Evolutionary conservation across 2,113 vertebrate genomes (phyloP), one percentile per base, ranked within the genome.

Genomic region (Hepsetus odoe): DNA sequence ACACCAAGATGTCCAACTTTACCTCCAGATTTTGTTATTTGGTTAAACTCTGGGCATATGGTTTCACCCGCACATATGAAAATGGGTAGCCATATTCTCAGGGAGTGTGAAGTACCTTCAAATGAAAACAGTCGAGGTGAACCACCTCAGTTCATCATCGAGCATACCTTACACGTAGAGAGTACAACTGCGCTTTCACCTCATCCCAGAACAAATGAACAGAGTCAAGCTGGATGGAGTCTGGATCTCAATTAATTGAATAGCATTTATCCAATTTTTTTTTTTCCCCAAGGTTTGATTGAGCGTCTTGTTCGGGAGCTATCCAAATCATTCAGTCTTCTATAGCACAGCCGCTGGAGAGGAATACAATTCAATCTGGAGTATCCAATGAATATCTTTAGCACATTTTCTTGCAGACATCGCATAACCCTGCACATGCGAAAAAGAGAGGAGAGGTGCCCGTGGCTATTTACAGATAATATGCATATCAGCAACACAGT

Each of bases 341-440:
- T 58, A 46, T 84, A 73, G 58, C 76, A 74, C 73, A 76, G 49
- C 33, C 49, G 8, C 33, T 83, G 58, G 79, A 77, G 76, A 84
- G 76, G 26, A 70, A 4, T 59, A 51, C 62, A 56, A 75, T 53
- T 76, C 80, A 64, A 46, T 82, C 82, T 74, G 58, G 61, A 79
- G 72, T 76, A 77, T 80, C 64, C 72, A 72, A 81, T 87, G 80
- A 87, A 90, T 85, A 85, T 84, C 72, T 83, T 77, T 83, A 83
- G 70, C 83, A 69, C 55, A 82, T 82, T 76, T 64, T 80, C 79
- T 76, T 85, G 70, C 51, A 74, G 40, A n/a, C 58, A 53, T 86
- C 74, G 82, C 12, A 55, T 72, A 82, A 77, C 58, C 8, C 79
- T 35, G 77, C 79, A 38, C 28, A 80, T 82, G 61, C 44, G 46